Percentiles rank a stretch among this genome's conserved stretches.
Conservation (phyloP, 2,797 vertebrate species). For the Salarias fasciatus region DNA sequence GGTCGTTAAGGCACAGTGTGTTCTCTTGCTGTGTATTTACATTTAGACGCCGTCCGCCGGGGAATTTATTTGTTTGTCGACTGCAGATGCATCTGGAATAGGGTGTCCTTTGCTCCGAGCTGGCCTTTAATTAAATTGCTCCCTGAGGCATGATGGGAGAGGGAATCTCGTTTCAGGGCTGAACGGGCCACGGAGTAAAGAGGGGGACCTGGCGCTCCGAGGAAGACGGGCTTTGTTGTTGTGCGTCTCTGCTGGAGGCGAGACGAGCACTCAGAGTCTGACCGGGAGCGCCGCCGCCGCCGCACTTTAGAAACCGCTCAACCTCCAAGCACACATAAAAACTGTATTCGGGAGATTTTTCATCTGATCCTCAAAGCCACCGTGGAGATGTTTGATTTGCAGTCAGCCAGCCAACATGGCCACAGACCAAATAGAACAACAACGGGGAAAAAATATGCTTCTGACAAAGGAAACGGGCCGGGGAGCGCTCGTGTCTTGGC, state of each 20-base stretch:
- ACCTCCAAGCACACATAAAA: not conserved
- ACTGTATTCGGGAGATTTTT: not conserved
- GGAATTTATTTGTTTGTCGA: slow-evolving; percentile 63
- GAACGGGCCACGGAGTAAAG: slow-evolving; percentile 54
- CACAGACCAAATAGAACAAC: not conserved
- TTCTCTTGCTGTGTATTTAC: slow-evolving; percentile 46
- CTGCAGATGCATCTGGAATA: slow-evolving; percentile 52
- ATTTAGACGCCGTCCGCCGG: slow-evolving; percentile 34
- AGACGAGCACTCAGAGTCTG: slow-evolving; percentile 30
- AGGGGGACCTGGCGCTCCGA: slow-evolving; percentile 36
- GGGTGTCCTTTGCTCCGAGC: slow-evolving; percentile 66
- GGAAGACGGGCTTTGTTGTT: slow-evolving; percentile 45
- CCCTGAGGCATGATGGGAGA: slow-evolving; percentile 78
- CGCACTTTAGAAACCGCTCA: not conserved
- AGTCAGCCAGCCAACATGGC: not conserved
- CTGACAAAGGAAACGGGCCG: not conserved
- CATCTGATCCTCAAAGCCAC: not conserved
- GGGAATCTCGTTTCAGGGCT: slow-evolving; percentile 80
- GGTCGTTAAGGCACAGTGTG: slow-evolving; percentile 53
- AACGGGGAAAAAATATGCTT: not conserved
- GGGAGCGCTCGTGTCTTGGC: not conserved
- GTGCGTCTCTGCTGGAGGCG: slow-evolving; percentile 52
- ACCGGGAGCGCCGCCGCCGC: not conserved
- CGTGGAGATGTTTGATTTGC: not conserved
- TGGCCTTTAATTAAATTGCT: slow-evolving; percentile 81